Evolutionary conservation across 2,797 vertebrate species (phyloP).

Genomic region (Kryptolebias ocellatus): DNA sequence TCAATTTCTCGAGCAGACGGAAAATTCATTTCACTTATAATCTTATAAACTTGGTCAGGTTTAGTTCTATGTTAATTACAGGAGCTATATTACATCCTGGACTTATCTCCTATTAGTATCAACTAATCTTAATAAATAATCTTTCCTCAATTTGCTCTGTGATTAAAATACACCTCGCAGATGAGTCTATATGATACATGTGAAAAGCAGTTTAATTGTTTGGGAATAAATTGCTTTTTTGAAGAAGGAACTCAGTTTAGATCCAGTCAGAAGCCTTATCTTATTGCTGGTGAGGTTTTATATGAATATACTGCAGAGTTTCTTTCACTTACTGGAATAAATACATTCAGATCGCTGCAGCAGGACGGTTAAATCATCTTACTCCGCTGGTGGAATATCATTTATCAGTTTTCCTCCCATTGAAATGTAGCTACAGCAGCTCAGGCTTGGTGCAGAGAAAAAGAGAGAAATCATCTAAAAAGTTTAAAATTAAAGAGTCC

Average conservation of each 20-base stretch:
- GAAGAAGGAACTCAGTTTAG: conserved; percentile 66
- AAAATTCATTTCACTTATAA: conserved; percentile 50
- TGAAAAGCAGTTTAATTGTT: conserved; percentile 60
- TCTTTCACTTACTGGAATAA: conserved; percentile 19
- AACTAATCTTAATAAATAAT: conserved; percentile 77
- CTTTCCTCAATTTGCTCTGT: conserved; percentile 61
- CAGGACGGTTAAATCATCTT: conserved; percentile 37
- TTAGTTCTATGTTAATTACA: conserved; percentile 58
- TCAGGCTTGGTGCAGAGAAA: conserved; percentile 3
- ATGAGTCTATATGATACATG: conserved; percentile 56
- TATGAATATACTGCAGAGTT: conserved; percentile 32
- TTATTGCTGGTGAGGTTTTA: conserved; percentile 33
- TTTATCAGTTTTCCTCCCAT: conserved; percentile 3
- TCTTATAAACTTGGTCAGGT: conserved; percentile 40
- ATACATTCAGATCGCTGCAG: conserved; percentile 31
- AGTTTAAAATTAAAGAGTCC: conserved; percentile 48
- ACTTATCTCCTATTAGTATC: conserved; percentile 70
- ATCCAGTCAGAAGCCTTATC: conserved; percentile 50
- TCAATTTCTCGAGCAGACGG: conserved; percentile 49
- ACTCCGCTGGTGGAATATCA: conserved; percentile 23
- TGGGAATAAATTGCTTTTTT: conserved; percentile 69
- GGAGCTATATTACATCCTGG: conserved; percentile 63
- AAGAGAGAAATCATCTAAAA: conserved; percentile 45
- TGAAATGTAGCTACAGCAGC: conserved; percentile 7
- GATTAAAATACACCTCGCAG: conserved; percentile 65